Evolutionary conservation across 2,797 vertebrate species (phyloP).

Genomic region (Pelochelys cantorii): DNA sequence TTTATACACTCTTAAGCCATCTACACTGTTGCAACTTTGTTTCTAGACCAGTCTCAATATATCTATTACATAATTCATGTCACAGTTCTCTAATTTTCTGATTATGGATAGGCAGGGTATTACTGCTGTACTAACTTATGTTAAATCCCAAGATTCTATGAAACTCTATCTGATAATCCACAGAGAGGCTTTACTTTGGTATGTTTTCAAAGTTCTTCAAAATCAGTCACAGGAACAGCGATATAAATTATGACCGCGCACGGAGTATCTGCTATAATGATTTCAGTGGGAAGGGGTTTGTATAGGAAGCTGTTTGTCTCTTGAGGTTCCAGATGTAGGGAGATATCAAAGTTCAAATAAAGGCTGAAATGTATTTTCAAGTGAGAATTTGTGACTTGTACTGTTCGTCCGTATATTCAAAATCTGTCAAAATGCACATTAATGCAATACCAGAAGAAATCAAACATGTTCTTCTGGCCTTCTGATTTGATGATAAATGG

Average conservation of each 20-base stretch:
- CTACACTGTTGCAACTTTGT: not conserved
- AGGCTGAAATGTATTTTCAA: not conserved
- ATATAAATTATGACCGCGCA: not conserved
- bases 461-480: not conserved
- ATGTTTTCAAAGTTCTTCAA: not conserved
- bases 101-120: not conserved
- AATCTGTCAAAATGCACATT: not conserved
- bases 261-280: not conserved
- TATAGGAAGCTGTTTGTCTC: not conserved
- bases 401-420: not conserved
- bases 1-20: not conserved
- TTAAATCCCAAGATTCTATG: not conserved
- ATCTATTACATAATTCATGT: not conserved
- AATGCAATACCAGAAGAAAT: not conserved
- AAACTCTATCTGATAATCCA: not conserved
- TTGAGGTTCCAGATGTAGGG: not conserved
- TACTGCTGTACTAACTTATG: not conserved
- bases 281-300: not conserved
- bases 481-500: not conserved
- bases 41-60: slow-evolving; percentile 35
- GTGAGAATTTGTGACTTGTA: not conserved
- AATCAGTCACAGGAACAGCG: not conserved
- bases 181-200: not conserved
- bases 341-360: not conserved
- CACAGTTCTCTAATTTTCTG: not conserved